Evolutionary conservation across 1,140 invertebrate species (phyloP), one percentile per base, ranked within the genome.

Genomic region (Spodoptera litura): DNA sequence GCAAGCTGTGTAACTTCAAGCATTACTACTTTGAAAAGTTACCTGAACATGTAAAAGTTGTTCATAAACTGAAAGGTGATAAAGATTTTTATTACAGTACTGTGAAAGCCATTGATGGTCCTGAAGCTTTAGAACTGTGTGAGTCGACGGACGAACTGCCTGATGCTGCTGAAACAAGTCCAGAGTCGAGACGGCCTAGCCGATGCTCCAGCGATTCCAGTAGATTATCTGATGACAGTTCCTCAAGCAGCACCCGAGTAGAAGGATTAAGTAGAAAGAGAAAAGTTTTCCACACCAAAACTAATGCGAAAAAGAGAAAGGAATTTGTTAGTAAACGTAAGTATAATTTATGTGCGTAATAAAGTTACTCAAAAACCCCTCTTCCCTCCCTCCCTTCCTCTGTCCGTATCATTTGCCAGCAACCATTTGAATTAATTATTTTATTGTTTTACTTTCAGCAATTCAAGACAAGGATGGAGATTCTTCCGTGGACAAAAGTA

Each of bases 1-100:
- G 95, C 84, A 96, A 95, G 86, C 80, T 96, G 5, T 96, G 95
- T 80, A 95, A 95, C 53, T 95, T 94, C 82, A 95, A 95, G 79
- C 92, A 95, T 78, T 96, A 95, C 68, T 85, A 93, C 13, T 95
- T 95, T 73, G 94, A 95, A 35, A 95, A 95, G 81, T 91, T 95
- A 44, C 91, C 95, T 8, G 95, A 95, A 82, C 95, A 96, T 79
- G 89, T 96, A 3, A 94, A 95, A 64, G 88, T 93, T 68, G 93
- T 95, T 4, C 95, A 96, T 82, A 94, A 94, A 83, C 78, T 94
- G 25, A 93, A 94, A 80, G 93, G 93, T 8, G 91, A 93, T 78
- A 87, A 81, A 20, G 91, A 94, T 73, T 94, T 94, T 74, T 93
- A 93, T 62, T 91, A 83, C 56, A 93, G 90, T 72, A 94, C 92